A percentile compares a stretch with the other conserved stretches of the same genome.
phyloP scores from a whole-genome alignment of 2,797 vertebrate species.

The Adelosebastes latens region DNA sequence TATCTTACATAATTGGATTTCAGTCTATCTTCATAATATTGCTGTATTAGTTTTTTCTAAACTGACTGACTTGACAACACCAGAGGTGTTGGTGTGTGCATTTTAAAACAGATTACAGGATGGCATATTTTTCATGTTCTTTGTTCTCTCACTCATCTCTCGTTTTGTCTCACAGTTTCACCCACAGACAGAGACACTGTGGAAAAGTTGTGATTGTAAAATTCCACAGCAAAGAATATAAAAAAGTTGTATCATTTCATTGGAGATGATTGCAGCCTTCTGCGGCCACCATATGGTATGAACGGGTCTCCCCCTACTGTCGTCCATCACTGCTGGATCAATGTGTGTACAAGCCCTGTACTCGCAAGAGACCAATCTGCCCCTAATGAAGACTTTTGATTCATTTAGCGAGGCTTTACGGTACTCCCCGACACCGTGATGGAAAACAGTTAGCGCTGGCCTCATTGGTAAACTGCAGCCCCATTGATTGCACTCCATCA shows the following conservation, averaged over 20 bases:
- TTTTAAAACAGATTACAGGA: background rate
- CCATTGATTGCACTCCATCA: slow-evolving; percentile 68
- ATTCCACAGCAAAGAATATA: background rate
- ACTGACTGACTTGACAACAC: background rate
- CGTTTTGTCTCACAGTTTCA: background rate
- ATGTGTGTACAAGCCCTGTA: slow-evolving; percentile 35
- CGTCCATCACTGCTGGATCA: slow-evolving; percentile 54
- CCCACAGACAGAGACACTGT: background rate
- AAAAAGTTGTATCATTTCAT: background rate
- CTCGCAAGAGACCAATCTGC: slow-evolving; percentile 55
- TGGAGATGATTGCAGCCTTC: background rate
- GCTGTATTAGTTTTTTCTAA: background rate
- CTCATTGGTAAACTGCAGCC: slow-evolving; percentile 46
- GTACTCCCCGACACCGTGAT: slow-evolving; percentile 29
- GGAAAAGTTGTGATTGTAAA: background rate
- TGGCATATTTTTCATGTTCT: background rate
- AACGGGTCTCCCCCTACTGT: slow-evolving; percentile 1
- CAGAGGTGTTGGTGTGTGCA: background rate
- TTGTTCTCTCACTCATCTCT: background rate
- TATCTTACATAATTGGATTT: background rate
- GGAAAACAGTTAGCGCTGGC: slow-evolving; percentile 48
- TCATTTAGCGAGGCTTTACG: slow-evolving; percentile 60
- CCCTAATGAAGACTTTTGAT: slow-evolving; percentile 73
- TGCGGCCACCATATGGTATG: background rate
- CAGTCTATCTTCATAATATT: background rate